Percentiles rank a stretch among this genome's conserved stretches.
These are phyloP conservation scores for Alcis repandata DNA, from an alignment of 2,888 invertebrate genomes.

Conservation along the genomic window DNA sequence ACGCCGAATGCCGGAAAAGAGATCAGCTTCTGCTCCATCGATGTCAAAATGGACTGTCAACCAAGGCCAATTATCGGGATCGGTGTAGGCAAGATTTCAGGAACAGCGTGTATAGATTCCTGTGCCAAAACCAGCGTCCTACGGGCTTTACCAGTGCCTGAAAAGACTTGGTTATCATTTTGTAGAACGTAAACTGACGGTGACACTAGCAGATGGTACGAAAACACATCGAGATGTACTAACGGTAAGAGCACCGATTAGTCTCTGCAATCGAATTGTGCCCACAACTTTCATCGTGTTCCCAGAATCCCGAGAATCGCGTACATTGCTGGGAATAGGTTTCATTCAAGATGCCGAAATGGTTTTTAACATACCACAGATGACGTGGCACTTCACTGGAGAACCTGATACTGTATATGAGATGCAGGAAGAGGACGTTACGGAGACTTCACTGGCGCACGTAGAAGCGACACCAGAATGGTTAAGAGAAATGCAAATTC, in stretches of 20 bases:
- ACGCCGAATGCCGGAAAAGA: conserved; percentile 15
- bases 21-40: conserved; percentile 33
- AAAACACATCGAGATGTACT: conserved; percentile 30
- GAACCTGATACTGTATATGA: conserved; percentile 31
- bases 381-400: conserved; percentile 35
- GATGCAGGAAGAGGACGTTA: conserved; percentile 30
- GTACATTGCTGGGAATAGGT: conserved; percentile 37
- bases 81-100: conserved; percentile 29
- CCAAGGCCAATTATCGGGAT: conserved; percentile 40
- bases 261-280: conserved; percentile 28
- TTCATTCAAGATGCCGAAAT: conserved; percentile 40
- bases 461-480: conserved; percentile 9
- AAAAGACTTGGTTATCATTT: conserved; percentile 14
- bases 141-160: conserved; percentile 27
- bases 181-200: neutral
- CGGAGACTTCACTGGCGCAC: neutral
- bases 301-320: conserved; percentile 35
- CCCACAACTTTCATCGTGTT: conserved; percentile 36
- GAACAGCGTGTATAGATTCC: conserved; percentile 37
- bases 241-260: conserved; percentile 34
- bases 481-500: neutral
- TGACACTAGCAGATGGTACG: conserved; percentile 20
- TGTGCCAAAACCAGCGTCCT: conserved; percentile 38
- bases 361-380: conserved; percentile 36
- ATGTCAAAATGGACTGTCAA: conserved; percentile 17